Evolutionary conservation across 2,888 invertebrate genomes (phyloP), one percentile per base, ranked within the genome.

Genomic region (Aphelenchoides bicaudatus): DNA sequence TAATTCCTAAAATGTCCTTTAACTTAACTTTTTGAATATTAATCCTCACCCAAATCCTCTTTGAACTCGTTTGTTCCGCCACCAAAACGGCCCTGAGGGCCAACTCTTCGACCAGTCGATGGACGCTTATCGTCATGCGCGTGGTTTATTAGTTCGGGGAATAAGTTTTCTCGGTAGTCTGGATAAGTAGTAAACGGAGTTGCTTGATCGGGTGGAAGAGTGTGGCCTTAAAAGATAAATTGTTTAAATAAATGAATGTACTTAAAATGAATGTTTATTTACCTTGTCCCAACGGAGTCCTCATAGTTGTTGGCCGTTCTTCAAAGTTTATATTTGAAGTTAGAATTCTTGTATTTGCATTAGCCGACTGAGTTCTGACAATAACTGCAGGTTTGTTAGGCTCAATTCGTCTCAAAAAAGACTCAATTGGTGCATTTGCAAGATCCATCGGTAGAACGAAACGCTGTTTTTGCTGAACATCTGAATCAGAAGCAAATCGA

Each of bases 61-160:
- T 39, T 23, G 30, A 64, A 63, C 46, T 63, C 58, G 39, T 63
- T 63, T 27, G 63, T 63, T 19, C n/a, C n/a, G n/a, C n/a, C n/a
- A 43, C 43, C 43, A 39, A 64, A 62, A 28, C 51, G 47, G 2
- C 46, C 58, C 31, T 63, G 63, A 6, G 58, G 64, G 2, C 62
- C 62, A n/a, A 63, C 16, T 19, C 63, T 37, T 43, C 51, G 27
- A 0, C 64, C 64, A 16, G 31, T 31, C 16, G 63, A 54, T 19
- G 63, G 63, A 13, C 63, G 49, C 1, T 23, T 23, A 39, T 63
- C 63, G 25, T 63, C 64, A 28, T 61, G 47, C 13, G 48, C 57
- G 25, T 50, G 56, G 31, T 59, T 59, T 16, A 39, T 52, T 3
- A 59, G 38, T 21, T 31, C 25, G 8, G 62, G 63, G 51, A 62